Evolutionary conservation across 2,888 invertebrate genomes (phyloP).

Genomic region (Sesia apiformis): DNA sequence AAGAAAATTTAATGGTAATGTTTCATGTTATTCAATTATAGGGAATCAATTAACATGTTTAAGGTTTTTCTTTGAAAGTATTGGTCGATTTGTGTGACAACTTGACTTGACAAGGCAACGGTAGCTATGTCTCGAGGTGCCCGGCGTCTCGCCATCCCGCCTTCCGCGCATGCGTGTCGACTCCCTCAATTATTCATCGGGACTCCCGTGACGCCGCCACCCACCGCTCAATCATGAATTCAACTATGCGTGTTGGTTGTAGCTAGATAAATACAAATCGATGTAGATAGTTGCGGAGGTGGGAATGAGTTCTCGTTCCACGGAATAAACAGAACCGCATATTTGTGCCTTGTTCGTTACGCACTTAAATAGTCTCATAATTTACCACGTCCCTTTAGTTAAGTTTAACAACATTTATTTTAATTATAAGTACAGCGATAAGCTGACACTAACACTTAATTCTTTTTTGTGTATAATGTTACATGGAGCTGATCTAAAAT

Average conservation of each 20-base stretch:
- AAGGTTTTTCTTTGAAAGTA: not conserved
- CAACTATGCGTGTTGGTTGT: conserved; percentile 6
- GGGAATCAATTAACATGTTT: conserved; percentile 7
- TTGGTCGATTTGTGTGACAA: conserved; percentile 4
- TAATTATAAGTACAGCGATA: too few species aligned
- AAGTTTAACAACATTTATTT: too few species aligned
- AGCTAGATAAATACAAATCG: not conserved
- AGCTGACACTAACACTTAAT: too few species aligned
- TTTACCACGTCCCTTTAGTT: too few species aligned
- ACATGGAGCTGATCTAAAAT: too few species aligned
- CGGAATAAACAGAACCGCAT: too few species aligned
- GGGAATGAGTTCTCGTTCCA: too few species aligned
- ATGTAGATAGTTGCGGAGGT: too few species aligned
- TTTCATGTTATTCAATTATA: conserved; percentile 7
- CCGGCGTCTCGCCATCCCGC: conserved; percentile 18
- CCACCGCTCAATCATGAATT: conserved; percentile 32
- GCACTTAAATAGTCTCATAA: too few species aligned
- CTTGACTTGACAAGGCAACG: conserved; percentile 1
- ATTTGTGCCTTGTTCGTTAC: too few species aligned
- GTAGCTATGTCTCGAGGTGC: conserved; percentile 16
- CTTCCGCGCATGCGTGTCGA: conserved; percentile 51
- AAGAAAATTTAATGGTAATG: not conserved
- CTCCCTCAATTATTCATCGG: conserved; percentile 62
- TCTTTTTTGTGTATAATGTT: too few species aligned
- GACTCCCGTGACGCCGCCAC: conserved; percentile 40